A percentile compares a stretch with the other conserved stretches of the same genome.
Evolutionary conservation across 2,888 invertebrate genomes (phyloP).

Genomic region (Tanypteryx hageni): DNA sequence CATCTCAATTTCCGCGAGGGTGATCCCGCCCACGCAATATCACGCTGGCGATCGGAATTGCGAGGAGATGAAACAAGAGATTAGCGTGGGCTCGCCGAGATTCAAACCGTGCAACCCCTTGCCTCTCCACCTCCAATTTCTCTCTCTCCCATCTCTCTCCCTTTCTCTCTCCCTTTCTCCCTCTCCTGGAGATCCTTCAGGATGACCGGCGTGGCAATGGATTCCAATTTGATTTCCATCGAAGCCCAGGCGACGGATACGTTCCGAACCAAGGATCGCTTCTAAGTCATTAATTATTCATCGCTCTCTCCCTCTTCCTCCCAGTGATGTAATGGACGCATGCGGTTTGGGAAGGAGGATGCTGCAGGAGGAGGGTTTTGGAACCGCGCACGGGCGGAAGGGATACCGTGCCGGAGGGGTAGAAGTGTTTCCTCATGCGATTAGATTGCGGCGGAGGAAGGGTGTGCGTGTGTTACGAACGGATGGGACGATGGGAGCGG

Average conservation of each 20-base stretch:
- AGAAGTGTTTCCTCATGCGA: neutral
- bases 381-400: neutral
- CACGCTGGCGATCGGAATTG: neutral
- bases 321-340: constrained; percentile 34
- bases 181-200: neutral
- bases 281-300: constrained; percentile 52
- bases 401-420: neutral
- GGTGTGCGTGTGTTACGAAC: neutral
- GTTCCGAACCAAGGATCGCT: constrained; percentile 4
- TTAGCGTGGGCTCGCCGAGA: neutral
- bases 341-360: constrained; percentile 9
- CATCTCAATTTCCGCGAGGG: neutral
- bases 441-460: neutral
- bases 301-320: neutral
- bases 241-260: neutral
- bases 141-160: neutral
- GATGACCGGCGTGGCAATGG: neutral
- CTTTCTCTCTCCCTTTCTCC: neutral
- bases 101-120: neutral
- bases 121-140: neutral
- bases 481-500: neutral
- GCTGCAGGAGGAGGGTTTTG: neutral
- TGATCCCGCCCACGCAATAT: neutral
- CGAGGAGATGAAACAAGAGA: neutral
- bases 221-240: constrained; percentile 51